A percentile compares a stretch with the other conserved stretches of the same genome.
These are phyloP conservation scores for Labroides dimidiatus DNA, from an alignment of 2,797 vertebrate species.

Conservation along the genomic window DNA sequence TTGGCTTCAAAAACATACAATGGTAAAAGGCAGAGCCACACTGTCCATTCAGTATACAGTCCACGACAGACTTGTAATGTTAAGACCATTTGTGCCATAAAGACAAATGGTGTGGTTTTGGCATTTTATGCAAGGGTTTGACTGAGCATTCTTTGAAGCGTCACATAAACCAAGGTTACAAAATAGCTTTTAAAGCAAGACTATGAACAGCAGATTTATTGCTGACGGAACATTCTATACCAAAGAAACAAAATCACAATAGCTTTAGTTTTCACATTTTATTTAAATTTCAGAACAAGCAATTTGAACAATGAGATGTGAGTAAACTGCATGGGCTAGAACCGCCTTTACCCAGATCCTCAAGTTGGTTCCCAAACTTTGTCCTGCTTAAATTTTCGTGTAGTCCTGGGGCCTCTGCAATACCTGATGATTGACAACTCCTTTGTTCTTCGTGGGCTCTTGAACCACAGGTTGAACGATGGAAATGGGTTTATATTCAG, in stretches of 20 bases:
- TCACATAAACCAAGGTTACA: too few species aligned
- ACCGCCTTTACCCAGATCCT: not conserved
- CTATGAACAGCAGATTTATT: too few species aligned
- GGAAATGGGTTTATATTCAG: not conserved
- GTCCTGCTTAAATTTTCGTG: not conserved
- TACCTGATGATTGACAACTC: not conserved
- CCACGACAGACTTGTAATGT: too few species aligned
- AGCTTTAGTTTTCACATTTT: not conserved
- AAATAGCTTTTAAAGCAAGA: too few species aligned
- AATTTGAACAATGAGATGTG: not conserved
- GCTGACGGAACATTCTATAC: not conserved
- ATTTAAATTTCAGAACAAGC: conserved; percentile 16
- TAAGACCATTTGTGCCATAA: too few species aligned
- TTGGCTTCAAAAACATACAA: too few species aligned
- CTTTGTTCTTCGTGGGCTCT: not conserved
- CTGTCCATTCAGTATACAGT: too few species aligned
- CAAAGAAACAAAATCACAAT: not conserved
- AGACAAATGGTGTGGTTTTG: too few species aligned
- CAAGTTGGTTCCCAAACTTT: not conserved
- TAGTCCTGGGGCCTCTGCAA: not conserved
- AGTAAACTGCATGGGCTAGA: conserved; percentile 7
- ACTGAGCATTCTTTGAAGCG: too few species aligned
- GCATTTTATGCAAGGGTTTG: too few species aligned
- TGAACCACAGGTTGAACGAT: not conserved
- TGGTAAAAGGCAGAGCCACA: too few species aligned